Evolutionary conservation across 2,113 vertebrate genomes (phyloP).

Genomic region (Nerophis lumbriciformis): DNA sequence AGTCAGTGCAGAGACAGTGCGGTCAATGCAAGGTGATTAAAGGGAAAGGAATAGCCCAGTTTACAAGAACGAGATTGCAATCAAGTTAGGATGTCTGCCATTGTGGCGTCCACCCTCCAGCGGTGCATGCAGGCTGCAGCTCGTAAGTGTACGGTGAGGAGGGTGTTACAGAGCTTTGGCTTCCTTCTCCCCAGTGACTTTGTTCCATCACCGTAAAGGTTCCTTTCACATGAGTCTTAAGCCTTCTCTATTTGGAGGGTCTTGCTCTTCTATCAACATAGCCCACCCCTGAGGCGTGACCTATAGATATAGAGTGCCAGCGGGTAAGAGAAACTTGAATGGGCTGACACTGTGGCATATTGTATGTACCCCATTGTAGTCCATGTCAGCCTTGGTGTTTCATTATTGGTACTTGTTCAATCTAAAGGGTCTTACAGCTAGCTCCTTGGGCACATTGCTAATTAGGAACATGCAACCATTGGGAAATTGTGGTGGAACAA

Average conservation of each 20-base stretch:
- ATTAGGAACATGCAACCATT: not conserved
- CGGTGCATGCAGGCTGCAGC: not conserved
- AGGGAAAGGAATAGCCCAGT: constrained; percentile 18
- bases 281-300: constrained; percentile 18
- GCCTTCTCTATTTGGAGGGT: constrained; percentile 13
- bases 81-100: constrained; percentile 46
- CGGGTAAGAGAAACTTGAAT: constrained; percentile 25
- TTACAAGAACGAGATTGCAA: constrained; percentile 34
- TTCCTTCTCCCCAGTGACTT: constrained; percentile 32
- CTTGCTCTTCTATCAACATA: constrained; percentile 28
- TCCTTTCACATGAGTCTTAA: constrained; percentile 25
- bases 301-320: constrained; percentile 20
- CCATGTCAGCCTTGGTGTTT: constrained; percentile 5
- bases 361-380: constrained; percentile 10
- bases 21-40: constrained; percentile 27
- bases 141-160: constrained; percentile 7
- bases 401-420: constrained; percentile 5
- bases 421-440: not conserved
- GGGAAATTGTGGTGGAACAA: not conserved
- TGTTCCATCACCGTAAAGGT: constrained; percentile 24
- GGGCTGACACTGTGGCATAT: constrained; percentile 25
- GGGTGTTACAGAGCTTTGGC: constrained; percentile 29
- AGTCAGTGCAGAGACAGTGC: constrained; percentile 7
- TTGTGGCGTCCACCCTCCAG: constrained; percentile 20
- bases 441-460: not conserved